Conservation (phyloP, 2,113 vertebrate species). For the Nycticorax nycticorax region DNA sequence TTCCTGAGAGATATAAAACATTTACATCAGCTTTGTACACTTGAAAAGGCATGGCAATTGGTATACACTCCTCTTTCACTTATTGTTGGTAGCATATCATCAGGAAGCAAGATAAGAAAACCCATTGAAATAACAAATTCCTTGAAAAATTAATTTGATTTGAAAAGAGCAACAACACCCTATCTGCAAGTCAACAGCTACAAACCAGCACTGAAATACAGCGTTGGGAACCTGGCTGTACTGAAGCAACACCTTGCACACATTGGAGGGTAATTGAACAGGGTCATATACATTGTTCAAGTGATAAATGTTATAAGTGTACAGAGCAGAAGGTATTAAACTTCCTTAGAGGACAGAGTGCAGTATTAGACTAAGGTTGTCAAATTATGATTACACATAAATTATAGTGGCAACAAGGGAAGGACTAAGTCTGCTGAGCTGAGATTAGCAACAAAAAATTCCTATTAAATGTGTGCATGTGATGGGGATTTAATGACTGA, state of each 20-base stretch:
- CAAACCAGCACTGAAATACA: neutral
- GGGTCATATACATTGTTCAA: neutral
- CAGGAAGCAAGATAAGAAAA: neutral
- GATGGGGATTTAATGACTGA: slow-evolving; percentile 30
- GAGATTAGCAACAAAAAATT: slow-evolving; percentile 54
- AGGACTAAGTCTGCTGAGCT: neutral
- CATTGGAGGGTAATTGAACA: neutral
- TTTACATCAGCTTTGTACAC: neutral
- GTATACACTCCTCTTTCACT: neutral
- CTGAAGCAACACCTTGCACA: neutral
- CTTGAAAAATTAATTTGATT: neutral
- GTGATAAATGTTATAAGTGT: neutral
- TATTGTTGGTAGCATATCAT: neutral
- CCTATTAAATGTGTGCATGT: neutral
- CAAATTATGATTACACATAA: slow-evolving; percentile 49
- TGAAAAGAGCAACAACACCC: neutral
- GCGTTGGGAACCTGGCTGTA: neutral
- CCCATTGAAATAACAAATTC: neutral
- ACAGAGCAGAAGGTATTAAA: slow-evolving; percentile 21
- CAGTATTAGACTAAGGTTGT: slow-evolving; percentile 22
- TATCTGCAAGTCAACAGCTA: neutral
- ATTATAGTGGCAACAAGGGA: slow-evolving; percentile 45
- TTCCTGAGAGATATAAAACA: neutral
- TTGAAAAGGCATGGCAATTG: neutral
- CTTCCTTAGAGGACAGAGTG: slow-evolving; percentile 20